Evolutionary conservation across 92 coral and sea anemone genomes (phyloP).

Genomic region (Porites divaricata): DNA sequence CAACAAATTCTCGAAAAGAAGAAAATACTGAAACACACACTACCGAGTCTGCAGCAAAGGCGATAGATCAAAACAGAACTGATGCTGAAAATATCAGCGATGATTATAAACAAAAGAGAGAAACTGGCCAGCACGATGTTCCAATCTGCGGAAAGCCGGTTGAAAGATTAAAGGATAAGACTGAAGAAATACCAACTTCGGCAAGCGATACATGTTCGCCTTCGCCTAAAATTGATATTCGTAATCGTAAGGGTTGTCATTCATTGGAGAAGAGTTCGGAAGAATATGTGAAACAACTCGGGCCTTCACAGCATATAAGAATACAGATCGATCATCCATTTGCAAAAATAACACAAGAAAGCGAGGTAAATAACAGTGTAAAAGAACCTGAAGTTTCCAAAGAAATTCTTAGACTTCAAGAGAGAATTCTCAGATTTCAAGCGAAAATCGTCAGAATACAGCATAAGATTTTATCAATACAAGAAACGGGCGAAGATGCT

Average conservation of each 20-base stretch:
- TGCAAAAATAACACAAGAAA: conserved; percentile 50
- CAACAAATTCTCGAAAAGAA: conserved; percentile 9
- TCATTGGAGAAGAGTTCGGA: conserved; percentile 56
- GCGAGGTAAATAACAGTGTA: conserved; percentile 42
- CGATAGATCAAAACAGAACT: conserved; percentile 3
- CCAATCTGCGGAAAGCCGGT: not conserved
- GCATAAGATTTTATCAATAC: conserved; percentile 86
- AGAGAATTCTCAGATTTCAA: conserved; percentile 94
- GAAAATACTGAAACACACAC: conserved; percentile 8
- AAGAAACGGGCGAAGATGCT: conserved; percentile 73
- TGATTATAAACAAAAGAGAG: not conserved
- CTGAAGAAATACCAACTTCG: not conserved
- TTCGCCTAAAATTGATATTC: not conserved
- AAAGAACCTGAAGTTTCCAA: conserved; percentile 72
- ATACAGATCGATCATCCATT: conserved; percentile 91
- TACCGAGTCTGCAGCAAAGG: not conserved
- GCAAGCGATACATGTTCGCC: not conserved
- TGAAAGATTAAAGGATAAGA: conserved; percentile 14
- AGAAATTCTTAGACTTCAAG: conserved; percentile 94
- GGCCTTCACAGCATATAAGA: conserved; percentile 51
- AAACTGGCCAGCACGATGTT: not conserved
- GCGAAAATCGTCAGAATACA: conserved; percentile 97
- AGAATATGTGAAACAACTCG: conserved; percentile 17
- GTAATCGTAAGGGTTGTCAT: conserved; percentile 27
- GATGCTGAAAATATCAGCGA: not conserved